Evolutionary conservation across 2,797 vertebrate genomes (phyloP).

Genomic region (Furcifer pardalis): DNA sequence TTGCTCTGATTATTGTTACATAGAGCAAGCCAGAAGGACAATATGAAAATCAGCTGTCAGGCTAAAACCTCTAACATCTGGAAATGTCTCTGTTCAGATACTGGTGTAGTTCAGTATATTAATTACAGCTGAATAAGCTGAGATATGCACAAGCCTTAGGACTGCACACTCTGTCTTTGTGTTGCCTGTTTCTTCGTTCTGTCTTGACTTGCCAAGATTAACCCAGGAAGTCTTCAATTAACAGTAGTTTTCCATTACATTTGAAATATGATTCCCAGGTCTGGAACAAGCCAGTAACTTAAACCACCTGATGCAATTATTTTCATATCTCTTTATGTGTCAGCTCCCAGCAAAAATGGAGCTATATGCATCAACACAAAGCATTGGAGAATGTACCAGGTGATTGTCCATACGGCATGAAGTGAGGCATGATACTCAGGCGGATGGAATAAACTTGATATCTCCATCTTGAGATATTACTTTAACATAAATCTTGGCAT

Average conservation of each 20-base stretch:
- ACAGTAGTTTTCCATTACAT: neutral
- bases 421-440: too few species aligned
- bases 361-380: too few species aligned
- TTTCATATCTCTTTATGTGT: too few species aligned
- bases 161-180: neutral
- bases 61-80: conserved; percentile 1
- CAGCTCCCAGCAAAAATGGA: too few species aligned
- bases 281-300: neutral
- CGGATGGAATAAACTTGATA: too few species aligned
- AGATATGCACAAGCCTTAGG: neutral
- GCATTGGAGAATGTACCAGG: too few species aligned
- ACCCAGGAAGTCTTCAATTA: neutral
- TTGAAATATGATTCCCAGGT: neutral
- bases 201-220: neutral
- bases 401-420: too few species aligned
- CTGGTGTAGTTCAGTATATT: neutral
- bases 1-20: conserved; percentile 14
- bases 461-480: too few species aligned
- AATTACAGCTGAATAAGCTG: neutral
- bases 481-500: too few species aligned
- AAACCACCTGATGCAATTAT: neutral
- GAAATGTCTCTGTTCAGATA: neutral
- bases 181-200: neutral
- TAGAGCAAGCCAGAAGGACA: neutral
- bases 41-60: conserved; percentile 8